Percentiles rank a stretch among this genome's conserved stretches.
phyloP scores from a whole-genome alignment of 1,140 invertebrate species.

The Asbolus verrucosus region DNA sequence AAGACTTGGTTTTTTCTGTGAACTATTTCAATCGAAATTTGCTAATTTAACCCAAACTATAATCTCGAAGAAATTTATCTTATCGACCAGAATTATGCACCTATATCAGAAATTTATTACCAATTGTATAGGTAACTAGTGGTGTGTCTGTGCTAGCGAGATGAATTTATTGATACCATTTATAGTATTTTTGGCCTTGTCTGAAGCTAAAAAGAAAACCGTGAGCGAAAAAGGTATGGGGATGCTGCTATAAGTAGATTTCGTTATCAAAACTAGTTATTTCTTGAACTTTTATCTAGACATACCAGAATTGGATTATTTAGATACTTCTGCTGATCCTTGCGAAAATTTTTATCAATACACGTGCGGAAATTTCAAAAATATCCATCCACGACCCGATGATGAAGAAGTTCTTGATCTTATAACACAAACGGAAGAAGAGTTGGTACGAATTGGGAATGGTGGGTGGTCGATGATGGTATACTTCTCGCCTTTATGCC shows the following conservation, averaged over 20 bases:
- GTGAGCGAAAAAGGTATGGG: too few relatives aligned
- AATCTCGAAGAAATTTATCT: conserved; percentile 13
- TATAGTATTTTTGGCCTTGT: too few relatives aligned
- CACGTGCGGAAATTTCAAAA: conserved; percentile 81
- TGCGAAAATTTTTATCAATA: conserved; percentile 93
- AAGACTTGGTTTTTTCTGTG: too few relatives aligned
- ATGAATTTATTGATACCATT: too few relatives aligned
- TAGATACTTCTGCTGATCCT: conserved; percentile 81
- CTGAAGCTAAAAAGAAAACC: too few relatives aligned
- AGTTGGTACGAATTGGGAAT: background rate
- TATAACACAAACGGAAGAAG: background rate
- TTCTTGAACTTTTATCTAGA: conserved; percentile 65
- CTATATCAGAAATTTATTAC: conserved; percentile 9
- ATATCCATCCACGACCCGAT: conserved; percentile 59
- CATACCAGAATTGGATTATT: conserved; percentile 77
- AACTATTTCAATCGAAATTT: too few relatives aligned
- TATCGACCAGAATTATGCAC: conserved; percentile 7
- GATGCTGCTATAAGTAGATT: too few relatives aligned
- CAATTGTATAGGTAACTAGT: too few relatives aligned
- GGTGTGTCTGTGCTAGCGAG: too few relatives aligned
- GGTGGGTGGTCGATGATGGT: background rate
- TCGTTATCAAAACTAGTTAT: too few relatives aligned
- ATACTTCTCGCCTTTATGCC: background rate
- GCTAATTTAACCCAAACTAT: background rate
- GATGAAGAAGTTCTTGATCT: background rate